Conservation (phyloP, 2,113 vertebrate species). For the Hippocampus mohnikei region DNA sequence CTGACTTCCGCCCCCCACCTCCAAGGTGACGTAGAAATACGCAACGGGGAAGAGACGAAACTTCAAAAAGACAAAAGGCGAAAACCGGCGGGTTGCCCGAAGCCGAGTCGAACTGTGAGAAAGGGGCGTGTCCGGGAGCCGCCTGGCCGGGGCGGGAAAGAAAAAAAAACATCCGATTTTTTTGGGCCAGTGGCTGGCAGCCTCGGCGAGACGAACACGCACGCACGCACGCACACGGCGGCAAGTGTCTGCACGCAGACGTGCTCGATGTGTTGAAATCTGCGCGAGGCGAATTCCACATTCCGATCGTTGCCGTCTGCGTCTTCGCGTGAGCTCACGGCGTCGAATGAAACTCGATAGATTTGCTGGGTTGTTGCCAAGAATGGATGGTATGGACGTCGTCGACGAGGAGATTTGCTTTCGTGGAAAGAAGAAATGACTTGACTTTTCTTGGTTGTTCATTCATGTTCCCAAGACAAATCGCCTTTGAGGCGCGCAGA, state of each 20-base stretch:
- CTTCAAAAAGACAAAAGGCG: background rate
- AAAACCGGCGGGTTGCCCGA: too few species aligned
- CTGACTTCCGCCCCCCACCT: conserved; percentile 18
- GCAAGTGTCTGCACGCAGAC: conserved; percentile 64
- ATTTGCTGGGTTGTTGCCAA: background rate
- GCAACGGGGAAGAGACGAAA: too few species aligned
- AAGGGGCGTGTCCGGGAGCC: conserved; percentile 63
- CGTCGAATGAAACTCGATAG: background rate
- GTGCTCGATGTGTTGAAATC: conserved; percentile 62
- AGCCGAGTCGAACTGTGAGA: conserved; percentile 3
- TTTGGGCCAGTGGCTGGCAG: conserved; percentile 56
- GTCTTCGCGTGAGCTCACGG: conserved; percentile 44
- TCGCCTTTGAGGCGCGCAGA: background rate
- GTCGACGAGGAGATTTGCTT: background rate
- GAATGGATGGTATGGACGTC: background rate
- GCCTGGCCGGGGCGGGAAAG: conserved; percentile 39
- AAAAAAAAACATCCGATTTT: conserved; percentile 69
- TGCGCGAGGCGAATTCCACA: conserved; percentile 52
- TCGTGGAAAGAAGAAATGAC: background rate
- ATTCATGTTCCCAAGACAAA: background rate
- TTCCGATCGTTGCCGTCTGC: conserved; percentile 62
- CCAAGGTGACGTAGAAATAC: conserved; percentile 10
- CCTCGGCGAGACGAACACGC: conserved; percentile 23
- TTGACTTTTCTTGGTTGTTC: background rate
- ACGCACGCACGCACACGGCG: conserved; percentile 27